A percentile compares a stretch with the other conserved stretches of the same genome.
Conservation (phyloP, 2,797 vertebrate species). For the Sciurus vulgaris region DNA sequence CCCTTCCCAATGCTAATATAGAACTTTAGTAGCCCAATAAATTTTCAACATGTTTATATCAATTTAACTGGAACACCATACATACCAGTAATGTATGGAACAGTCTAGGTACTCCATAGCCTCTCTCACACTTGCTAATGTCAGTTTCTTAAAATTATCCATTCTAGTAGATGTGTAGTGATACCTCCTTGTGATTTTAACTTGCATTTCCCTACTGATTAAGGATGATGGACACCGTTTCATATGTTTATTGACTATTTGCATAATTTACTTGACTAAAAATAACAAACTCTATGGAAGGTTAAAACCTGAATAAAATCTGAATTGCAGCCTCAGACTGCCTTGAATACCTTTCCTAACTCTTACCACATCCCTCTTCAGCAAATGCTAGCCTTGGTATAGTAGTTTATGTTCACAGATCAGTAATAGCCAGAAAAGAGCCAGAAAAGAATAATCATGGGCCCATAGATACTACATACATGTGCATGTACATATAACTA, state of each 20-base stretch:
- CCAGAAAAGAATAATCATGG: not conserved
- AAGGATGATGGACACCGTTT: not conserved
- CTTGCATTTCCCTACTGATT: not conserved
- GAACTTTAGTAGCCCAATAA: not conserved
- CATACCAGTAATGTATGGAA: too few species aligned
- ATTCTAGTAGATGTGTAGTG: not conserved
- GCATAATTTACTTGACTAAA: not conserved
- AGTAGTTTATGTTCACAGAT: not conserved
- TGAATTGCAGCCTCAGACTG: not conserved
- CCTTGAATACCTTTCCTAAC: not conserved
- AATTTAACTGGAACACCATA: not conserved
- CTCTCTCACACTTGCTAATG: not conserved
- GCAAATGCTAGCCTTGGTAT: not conserved
- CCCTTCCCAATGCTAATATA: not conserved
- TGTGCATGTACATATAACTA: not conserved
- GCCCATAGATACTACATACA: not conserved
- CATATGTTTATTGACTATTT: not conserved
- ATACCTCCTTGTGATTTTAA: not conserved
- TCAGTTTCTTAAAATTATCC: not conserved
- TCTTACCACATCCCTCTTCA: not conserved
- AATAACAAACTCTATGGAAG: conserved; percentile 3
- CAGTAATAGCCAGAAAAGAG: not conserved
- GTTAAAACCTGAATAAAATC: not conserved
- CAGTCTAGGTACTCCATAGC: not conserved
- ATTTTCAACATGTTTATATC: not conserved